phyloP scores from a whole-genome alignment of 2,888 invertebrate species.

The Boloria selene region DNA sequence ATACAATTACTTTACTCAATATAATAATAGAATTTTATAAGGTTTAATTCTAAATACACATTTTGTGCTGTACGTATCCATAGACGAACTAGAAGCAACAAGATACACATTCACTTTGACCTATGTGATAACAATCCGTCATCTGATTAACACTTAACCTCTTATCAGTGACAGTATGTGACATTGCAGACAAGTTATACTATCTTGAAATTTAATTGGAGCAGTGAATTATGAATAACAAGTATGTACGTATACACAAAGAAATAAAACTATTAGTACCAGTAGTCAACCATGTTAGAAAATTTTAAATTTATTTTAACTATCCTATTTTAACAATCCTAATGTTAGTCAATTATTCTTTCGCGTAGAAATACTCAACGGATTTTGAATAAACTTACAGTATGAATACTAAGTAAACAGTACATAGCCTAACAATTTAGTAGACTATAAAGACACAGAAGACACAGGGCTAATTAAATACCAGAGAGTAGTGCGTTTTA shows the following conservation, averaged over 20 bases:
- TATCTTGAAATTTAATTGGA: constrained; percentile 5
- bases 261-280: neutral
- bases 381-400: no score
- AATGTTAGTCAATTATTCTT: no score
- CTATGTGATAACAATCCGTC: constrained; percentile 27
- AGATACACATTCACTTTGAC: constrained; percentile 24
- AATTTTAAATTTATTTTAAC: no score
- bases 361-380: no score
- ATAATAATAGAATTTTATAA: neutral
- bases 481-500: no score
- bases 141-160: constrained; percentile 33
- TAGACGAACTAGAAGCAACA: constrained; percentile 12
- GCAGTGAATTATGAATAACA: neutral
- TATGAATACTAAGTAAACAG: no score
- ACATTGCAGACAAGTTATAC: constrained; percentile 11
- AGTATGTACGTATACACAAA: neutral
- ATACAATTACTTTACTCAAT: no score
- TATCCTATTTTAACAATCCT: no score
- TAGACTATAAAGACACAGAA: no score
- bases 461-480: no score
- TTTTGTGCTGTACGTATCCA: neutral
- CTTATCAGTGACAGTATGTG: constrained; percentile 26
- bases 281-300: no score
- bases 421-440: no score
- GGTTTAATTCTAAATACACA: neutral